Evolutionary conservation across 2,888 invertebrate genomes (phyloP), one percentile per base, ranked within the genome.

Genomic region (Limnephilus marmoratus): DNA sequence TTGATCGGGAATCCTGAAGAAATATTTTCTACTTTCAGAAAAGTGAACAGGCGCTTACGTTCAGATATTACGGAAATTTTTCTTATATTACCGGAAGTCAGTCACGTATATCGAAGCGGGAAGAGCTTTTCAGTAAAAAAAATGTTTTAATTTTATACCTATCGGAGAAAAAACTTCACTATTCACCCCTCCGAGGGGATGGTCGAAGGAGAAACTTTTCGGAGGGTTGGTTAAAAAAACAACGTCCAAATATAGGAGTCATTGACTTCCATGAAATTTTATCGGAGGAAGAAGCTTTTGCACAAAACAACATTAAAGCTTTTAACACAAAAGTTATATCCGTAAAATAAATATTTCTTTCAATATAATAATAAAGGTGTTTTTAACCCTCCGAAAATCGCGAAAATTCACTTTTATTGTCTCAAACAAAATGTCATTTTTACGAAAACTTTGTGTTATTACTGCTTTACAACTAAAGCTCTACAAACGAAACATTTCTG

Each of bases 191-290:
- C 31, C 37, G 68, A 81, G 37, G 88, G 89, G 89, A 91, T 68
- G 89, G 85, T 83, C 91, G 89, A 45, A 18, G 68, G 82, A 37
- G 91, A 87, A 83, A 83, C 68, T 88, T 87, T 88, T 31, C 49
- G 29, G 81, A 34, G 82, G 91, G 89, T 53, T 68, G 89, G 81
- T 49, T 86, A 81, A 80, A 80, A 31, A 89, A 89, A 87, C 53
- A 87, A 37, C 68, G 68, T 80, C 37, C 88, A 34, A 80, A 80
- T 89, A 89, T 41, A 80, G 80, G 80, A 80, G 88, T 80, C 88
- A 81, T 89, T n/a, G 88, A 80, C 88, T 89, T 89, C 41, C 37
- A 80, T 34, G 88, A 81, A 37, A 86, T 86, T 83, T 83, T 82
- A 82, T 82, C 12, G 82, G 18, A 68, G 68, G 9, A 34, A 82